Conservation (phyloP, 2,113 vertebrate genomes). For the Leptosomus discolor region DNA sequence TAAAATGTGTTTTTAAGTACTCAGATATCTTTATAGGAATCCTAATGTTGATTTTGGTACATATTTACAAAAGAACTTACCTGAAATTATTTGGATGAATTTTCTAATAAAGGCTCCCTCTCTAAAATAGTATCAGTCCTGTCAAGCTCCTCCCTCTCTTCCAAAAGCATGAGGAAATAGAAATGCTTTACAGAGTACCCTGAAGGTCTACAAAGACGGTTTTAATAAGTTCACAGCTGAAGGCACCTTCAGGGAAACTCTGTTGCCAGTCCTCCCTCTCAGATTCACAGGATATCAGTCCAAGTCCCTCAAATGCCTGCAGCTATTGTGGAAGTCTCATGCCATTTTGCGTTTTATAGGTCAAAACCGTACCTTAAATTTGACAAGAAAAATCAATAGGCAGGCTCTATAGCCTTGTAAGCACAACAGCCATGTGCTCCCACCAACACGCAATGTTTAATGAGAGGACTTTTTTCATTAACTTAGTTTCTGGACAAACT, state of each 20-base stretch:
- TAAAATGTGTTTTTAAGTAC: background rate
- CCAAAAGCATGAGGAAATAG: background rate
- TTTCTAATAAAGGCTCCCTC: background rate
- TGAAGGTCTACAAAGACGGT: slow-evolving; percentile 6
- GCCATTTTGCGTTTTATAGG: slow-evolving; percentile 20
- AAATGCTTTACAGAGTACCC: slow-evolving; percentile 22
- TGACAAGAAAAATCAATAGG: slow-evolving; percentile 31
- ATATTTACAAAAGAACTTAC: background rate
- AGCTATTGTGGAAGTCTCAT: slow-evolving; percentile 20
- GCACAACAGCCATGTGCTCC: background rate
- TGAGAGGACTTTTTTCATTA: background rate
- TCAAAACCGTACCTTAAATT: slow-evolving; percentile 38
- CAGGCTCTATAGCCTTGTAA: background rate
- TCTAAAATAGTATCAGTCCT: background rate
- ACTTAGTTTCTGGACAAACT: background rate
- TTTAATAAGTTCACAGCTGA: slow-evolving; percentile 39
- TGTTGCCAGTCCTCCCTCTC: background rate
- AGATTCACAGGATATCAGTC: slow-evolving; percentile 3
- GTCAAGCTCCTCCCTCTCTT: background rate
- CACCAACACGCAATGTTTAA: background rate
- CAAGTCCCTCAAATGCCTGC: background rate
- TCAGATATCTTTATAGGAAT: background rate
- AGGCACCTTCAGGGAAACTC: background rate
- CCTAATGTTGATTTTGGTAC: background rate
- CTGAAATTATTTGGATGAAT: background rate